A percentile compares a stretch with the other conserved stretches of the same genome.
Conservation (phyloP, 2,797 vertebrate species). For the Onychomys leucogaster region DNA sequence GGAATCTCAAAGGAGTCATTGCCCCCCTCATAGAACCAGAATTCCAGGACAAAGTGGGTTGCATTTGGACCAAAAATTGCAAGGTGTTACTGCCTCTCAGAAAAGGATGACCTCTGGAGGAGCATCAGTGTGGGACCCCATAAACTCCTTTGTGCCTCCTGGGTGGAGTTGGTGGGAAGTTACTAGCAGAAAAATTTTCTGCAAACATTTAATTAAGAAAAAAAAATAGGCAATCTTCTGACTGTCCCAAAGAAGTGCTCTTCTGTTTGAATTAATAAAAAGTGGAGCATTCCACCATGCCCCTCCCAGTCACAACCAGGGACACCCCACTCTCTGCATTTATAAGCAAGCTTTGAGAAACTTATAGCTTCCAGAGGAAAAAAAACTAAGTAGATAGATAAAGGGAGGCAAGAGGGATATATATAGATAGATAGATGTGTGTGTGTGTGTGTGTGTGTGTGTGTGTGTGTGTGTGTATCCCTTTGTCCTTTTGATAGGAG, state of each 20-base stretch:
- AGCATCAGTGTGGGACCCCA: neutral
- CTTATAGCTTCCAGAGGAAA: neutral
- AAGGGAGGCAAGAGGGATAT: accelerated
- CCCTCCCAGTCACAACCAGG: neutral
- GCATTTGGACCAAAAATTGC: neutral
- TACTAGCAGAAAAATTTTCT: neutral
- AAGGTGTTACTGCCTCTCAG: too few relatives aligned
- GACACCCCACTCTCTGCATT: neutral
- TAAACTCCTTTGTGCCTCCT: neutral
- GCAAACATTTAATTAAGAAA: neutral
- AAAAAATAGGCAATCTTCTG: neutral
- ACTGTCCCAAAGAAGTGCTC: neutral
- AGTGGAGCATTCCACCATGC: neutral
- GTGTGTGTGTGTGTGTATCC: neutral
- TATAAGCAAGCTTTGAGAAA: neutral
- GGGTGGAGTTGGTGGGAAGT: neutral
- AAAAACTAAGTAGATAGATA: neutral
- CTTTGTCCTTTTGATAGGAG: neutral
- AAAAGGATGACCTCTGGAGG: neutral
- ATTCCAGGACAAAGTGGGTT: neutral
- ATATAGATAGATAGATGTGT: too few relatives aligned
- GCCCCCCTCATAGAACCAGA: neutral
- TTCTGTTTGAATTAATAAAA: neutral
- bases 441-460: too few relatives aligned
- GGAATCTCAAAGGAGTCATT: neutral